Percentiles rank a stretch among this genome's conserved stretches.
Conservation (phyloP, 2,113 vertebrate species). For the Gopherus flavomarginatus region DNA sequence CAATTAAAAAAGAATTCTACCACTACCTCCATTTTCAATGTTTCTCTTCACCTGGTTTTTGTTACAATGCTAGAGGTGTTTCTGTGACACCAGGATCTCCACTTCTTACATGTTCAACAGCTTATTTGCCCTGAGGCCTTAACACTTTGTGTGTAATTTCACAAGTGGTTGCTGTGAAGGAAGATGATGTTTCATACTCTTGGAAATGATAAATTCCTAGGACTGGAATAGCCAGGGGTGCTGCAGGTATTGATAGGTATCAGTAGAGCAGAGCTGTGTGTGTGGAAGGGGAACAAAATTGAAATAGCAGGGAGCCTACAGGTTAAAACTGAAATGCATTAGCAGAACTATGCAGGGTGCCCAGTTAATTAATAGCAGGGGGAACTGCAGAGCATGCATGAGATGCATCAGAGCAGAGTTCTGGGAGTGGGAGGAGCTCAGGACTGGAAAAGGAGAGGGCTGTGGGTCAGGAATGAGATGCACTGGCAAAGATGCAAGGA, state of each 20-base stretch:
- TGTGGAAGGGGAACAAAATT: background rate
- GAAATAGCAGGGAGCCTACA: background rate
- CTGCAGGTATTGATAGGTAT: background rate
- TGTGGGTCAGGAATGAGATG: background rate
- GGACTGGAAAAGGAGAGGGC: background rate
- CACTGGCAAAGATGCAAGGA: background rate
- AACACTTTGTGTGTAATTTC: background rate
- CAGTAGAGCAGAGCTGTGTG: background rate
- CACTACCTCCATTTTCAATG: background rate
- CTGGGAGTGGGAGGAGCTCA: background rate
- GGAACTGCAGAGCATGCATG: background rate
- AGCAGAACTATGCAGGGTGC: background rate
- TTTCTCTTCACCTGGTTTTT: background rate
- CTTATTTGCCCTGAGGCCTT: background rate
- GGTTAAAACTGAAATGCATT: background rate
- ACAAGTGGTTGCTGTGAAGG: background rate
- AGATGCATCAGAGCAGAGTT: background rate
- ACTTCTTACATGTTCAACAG: accelerated
- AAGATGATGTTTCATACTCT: background rate
- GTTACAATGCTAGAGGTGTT: background rate
- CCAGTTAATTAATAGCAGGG: background rate
- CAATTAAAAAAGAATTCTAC: background rate
- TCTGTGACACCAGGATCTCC: background rate
- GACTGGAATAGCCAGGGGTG: background rate
- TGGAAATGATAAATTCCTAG: background rate